Evolutionary conservation across 2,797 vertebrate genomes (phyloP), one percentile per base, ranked within the genome.

Genomic region (Lithobates pipiens): DNA sequence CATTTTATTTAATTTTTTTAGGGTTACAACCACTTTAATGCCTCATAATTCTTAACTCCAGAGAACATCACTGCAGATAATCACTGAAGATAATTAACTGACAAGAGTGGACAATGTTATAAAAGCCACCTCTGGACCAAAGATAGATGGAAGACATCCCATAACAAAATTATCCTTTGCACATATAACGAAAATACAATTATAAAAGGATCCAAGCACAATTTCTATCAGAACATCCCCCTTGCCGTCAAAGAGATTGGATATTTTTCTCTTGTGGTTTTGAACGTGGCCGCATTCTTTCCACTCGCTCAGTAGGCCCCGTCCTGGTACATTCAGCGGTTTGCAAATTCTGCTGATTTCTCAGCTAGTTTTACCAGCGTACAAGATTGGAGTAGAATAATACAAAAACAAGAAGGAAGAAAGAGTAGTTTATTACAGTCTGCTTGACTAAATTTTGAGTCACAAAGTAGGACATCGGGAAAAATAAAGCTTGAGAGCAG

Each of bases 271-370:
- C 23, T 42, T 80, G 84, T n/a, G 71, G 84, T 80, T 79, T 75
- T 36, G 3, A 68, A 10, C 18, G 23, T 67, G 11, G 36, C 27
- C 57, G 18, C n/a, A 61, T 63, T 76, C 36, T 34, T 76, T 76
- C 76, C 42, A 34, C 54, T 18, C 15, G 21, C 27, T 76, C 81
- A 25, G 42, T 32, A 36, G 32, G 44, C 61, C 44, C 25, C 4
- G 57, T 25, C 42, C 32, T 29, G n/a, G 69, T 25, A 42, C 18
- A 61, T 79, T 57, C 57, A 10, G 84, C 9, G 84, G 71, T 80
- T 80, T 80, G 65, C 50, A 61, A 44, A 85, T 79, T 85, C 23
- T 85, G 84, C 71, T 69, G 77, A 85, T 63, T 68, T 69, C 13
- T 77, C 29, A 80, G 46, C 44, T 18, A 27, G 6, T 54, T 42